A percentile compares a stretch with the other conserved stretches of the same genome.
Evolutionary conservation across 2,888 invertebrate genomes (phyloP).

Genomic region (Melanophora roralis): DNA sequence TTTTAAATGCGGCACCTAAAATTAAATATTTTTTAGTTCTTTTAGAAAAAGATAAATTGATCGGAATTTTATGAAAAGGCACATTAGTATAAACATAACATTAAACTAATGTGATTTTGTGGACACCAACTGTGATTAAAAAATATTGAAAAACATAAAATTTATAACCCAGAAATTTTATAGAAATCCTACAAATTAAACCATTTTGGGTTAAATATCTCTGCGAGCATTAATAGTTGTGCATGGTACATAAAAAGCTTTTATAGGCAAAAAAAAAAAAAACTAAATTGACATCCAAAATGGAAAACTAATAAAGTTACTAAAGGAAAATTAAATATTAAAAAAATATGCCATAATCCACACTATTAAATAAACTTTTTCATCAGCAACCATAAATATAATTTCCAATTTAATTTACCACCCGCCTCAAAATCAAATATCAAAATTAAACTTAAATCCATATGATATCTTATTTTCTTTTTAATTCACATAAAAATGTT

Average conservation of each 20-base stretch:
- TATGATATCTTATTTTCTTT: background rate
- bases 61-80: conserved; percentile 12
- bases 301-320: background rate
- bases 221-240: conserved; percentile 22
- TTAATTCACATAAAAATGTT: background rate
- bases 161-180: background rate
- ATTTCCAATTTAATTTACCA: conserved; percentile 73
- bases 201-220: conserved; percentile 23
- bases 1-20: too few relatives aligned
- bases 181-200: conserved; percentile 8
- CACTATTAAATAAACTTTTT: background rate
- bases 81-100: conserved; percentile 7
- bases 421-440: conserved; percentile 63
- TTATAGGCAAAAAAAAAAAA: background rate
- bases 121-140: background rate
- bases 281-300: conserved; percentile 22
- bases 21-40: too few relatives aligned
- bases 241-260: background rate
- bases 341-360: background rate
- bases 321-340: background rate
- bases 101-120: background rate
- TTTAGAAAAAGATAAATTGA: conserved; percentile 1
- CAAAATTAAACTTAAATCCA: background rate
- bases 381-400: conserved; percentile 56
- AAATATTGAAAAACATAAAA: background rate